Conservation (phyloP, 2,797 vertebrate genomes). For the Hypotaenidia philippensis region DNA sequence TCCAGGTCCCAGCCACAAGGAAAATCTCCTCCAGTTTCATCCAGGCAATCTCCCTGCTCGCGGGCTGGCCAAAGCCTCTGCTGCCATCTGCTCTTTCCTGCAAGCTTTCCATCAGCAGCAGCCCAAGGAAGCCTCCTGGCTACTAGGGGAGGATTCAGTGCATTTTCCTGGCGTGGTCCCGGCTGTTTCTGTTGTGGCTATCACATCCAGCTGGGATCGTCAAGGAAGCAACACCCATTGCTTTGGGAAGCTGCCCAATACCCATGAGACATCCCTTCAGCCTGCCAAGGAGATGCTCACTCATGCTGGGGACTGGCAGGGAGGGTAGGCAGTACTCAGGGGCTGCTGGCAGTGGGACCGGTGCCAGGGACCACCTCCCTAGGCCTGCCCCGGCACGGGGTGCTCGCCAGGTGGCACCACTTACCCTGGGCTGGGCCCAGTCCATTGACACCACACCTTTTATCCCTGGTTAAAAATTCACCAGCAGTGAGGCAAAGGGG, state of each 20-base stretch:
- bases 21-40: not conserved
- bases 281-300: not conserved
- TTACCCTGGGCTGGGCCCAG: not conserved
- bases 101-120: conserved; percentile 17
- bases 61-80: not conserved
- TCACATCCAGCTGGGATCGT: not conserved
- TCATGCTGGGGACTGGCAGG: not conserved
- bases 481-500: not conserved
- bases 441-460: not conserved
- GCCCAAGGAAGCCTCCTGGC: conserved; percentile 41
- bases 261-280: not conserved
- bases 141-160: not conserved
- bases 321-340: not conserved
- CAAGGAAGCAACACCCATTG: not conserved
- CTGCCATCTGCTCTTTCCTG: conserved; percentile 37
- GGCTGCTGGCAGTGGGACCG: not conserved
- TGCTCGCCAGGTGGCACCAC: rapidly evolving
- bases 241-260: not conserved
- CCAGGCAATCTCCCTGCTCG: not conserved
- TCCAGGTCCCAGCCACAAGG: not conserved
- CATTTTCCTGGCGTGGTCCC: conserved; percentile 12
- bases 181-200: conserved; percentile 17
- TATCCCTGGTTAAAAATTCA: conserved; percentile 56
- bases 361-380: not conserved
- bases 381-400: not conserved